Evolutionary conservation across 2,888 invertebrate genomes (phyloP).

Genomic region (Brachyptera putata): DNA sequence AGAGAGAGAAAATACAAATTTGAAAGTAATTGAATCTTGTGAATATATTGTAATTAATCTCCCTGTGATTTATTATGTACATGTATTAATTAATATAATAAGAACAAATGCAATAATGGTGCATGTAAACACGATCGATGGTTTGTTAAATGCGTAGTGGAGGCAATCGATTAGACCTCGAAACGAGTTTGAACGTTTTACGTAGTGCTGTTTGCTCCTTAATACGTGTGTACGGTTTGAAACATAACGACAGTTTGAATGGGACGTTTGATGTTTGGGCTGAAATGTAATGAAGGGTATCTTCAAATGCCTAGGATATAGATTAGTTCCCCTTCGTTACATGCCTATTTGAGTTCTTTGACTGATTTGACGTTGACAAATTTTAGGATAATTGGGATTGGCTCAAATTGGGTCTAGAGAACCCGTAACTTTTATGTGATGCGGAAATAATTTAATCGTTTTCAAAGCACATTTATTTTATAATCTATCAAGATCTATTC

Average conservation of each 20-base stretch:
- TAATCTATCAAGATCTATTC: too few species aligned
- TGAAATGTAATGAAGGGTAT: too few species aligned
- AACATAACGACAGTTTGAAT: too few species aligned
- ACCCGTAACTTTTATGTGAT: constrained; percentile 15
- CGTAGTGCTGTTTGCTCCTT: too few species aligned
- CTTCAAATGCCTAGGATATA: too few species aligned
- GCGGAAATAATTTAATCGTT: background rate
- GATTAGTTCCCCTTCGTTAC: background rate
- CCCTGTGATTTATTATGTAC: constrained; percentile 31
- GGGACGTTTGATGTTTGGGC: too few species aligned
- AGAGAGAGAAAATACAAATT: constrained; percentile 13
- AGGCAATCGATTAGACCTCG: too few species aligned
- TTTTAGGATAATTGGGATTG: background rate
- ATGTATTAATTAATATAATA: constrained; percentile 25
- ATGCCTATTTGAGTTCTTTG: constrained; percentile 3
- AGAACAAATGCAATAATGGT: constrained; percentile 28
- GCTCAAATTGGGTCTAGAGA: constrained; percentile 16
- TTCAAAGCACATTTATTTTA: constrained; percentile 10
- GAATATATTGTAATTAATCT: constrained; percentile 33
- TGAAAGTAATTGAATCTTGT: constrained; percentile 27
- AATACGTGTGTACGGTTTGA: too few species aligned
- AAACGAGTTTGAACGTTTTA: too few species aligned
- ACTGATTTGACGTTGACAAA: constrained; percentile 14
- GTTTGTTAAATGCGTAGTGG: too few species aligned
- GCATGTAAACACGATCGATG: constrained; percentile 26